Base-by-base conservation (phyloP, 2,113 vertebrate genomes). In the Dicerorhinus sumatrensis region DNA sequence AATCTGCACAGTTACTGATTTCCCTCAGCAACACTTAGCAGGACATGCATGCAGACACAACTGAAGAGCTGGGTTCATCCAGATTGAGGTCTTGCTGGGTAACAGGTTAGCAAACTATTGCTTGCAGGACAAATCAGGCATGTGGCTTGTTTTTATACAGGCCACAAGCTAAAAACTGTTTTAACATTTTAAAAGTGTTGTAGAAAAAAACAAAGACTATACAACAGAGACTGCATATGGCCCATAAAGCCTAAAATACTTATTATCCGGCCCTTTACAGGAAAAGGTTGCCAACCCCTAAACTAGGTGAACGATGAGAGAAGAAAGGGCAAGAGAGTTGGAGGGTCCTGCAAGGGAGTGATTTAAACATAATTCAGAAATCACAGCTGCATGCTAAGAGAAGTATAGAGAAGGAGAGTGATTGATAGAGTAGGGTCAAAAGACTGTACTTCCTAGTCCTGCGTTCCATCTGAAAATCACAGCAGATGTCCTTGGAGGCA, bases 291-390 rank as follows among this genome's bases (percentile, higher is more conserved):
- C 31, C 14, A 18, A 72, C 13, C 18, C 56, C 48, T 65, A n/a
- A 75, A 83, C 12, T 76, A 83, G 54, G 69, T 87, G 13, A 91
- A 83, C 21, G 9, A 82, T 6, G 80, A 69, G 10, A 70, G 67
- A 82, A 48, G 39, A 20, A 65, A 87, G 7, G n/a, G 9, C 23
- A 76, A 42, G 13, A 29, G 18, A 31, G 51, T 65, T 58, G 14
- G 4, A 88, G 23, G 67, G 18, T 69, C 42, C 6, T 75, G 39
- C 27, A 84, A 79, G 12, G 16, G 51, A 77, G 12, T 91, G 5
- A 94, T 46, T 88, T 76, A 92, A 87, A 92, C 62, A 82, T 42
- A 63, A 82, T 36, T n/a, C 46, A 63, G 27, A 39, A 91, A 91
- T 69, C 16, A 96, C 8, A 87, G 76, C 69, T 92, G 29, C 18